These are phyloP conservation scores for Neogobius melanostomus DNA, from an alignment of 2,113 vertebrate species.

Conservation along the genomic window DNA sequence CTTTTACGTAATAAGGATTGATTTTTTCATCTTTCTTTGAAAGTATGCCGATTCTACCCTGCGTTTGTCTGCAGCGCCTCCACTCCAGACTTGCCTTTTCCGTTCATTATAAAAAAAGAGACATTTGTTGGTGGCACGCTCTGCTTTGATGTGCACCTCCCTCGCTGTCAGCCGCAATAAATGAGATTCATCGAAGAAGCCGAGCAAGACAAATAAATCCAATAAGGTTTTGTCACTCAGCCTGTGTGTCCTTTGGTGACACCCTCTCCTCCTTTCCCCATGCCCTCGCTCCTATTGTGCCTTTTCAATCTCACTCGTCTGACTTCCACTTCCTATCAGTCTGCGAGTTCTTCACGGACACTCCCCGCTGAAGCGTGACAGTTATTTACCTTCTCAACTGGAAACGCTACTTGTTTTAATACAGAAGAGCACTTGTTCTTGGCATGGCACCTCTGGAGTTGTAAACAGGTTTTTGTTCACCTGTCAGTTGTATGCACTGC, in stretches of 20 bases:
- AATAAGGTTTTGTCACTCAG: slow-evolving; percentile 75
- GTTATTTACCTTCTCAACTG: slow-evolving; percentile 54
- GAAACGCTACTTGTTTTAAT: slow-evolving; percentile 31
- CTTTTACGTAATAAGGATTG: slow-evolving; percentile 10
- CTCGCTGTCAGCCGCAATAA: slow-evolving; percentile 62
- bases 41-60: slow-evolving; percentile 1
- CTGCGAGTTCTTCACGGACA: slow-evolving; percentile 18
- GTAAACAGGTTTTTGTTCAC: slow-evolving; percentile 17
- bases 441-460: slow-evolving; percentile 15
- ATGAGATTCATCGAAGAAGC: slow-evolving; percentile 74
- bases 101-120: slow-evolving; percentile 62
- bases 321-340: slow-evolving; percentile 24
- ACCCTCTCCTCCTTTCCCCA: slow-evolving; percentile 28
- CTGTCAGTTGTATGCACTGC: neutral
- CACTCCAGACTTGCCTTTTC: slow-evolving; percentile 37
- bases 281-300: slow-evolving; percentile 9
- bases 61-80: slow-evolving; percentile 29
- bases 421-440: slow-evolving; percentile 27
- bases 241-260: slow-evolving; percentile 53
- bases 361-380: slow-evolving; percentile 43
- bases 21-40: slow-evolving; percentile 1
- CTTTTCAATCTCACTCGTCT: slow-evolving; percentile 29
- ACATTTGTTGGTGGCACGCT: slow-evolving; percentile 54
- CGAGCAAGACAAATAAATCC: slow-evolving; percentile 75
- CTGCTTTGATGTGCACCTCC: slow-evolving; percentile 60